Evolutionary conservation across 1,140 invertebrate species (phyloP).

Genomic region (Cylas formicarius): DNA sequence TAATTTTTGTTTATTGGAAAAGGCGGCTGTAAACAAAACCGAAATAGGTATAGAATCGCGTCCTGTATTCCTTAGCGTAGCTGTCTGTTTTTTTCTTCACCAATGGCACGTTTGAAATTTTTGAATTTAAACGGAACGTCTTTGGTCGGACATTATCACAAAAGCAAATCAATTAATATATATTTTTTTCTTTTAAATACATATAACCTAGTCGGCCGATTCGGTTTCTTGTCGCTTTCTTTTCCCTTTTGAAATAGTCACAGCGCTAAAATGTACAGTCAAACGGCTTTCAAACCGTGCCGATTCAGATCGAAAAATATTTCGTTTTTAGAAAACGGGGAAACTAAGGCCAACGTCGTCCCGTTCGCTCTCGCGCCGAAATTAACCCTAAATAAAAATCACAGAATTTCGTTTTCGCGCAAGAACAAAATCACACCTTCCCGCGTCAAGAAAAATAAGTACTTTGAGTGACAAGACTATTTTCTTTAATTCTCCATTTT

Average conservation of each 20-base stretch:
- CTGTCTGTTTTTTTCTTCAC: no score
- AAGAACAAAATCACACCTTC: neutral
- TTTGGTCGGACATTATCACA: constrained; percentile 41
- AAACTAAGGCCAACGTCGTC: neutral
- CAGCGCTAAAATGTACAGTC: constrained; percentile 39
- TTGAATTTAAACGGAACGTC: constrained; percentile 27
- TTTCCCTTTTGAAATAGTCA: constrained; percentile 30
- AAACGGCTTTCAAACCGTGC: constrained; percentile 33
- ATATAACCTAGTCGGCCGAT: constrained; percentile 38
- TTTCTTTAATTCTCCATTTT: neutral
- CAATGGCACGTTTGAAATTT: constrained; percentile 36
- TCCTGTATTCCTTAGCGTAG: no score
- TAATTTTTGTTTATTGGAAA: no score
- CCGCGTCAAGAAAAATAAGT: neutral
- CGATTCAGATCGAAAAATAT: constrained; percentile 32
- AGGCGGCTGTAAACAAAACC: constrained; percentile 18
- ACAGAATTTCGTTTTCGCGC: constrained; percentile 5
- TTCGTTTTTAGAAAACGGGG: constrained; percentile 2
- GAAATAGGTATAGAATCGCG: constrained; percentile 3
- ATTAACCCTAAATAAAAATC: constrained; percentile 14
- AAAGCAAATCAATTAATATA: constrained; percentile 32
- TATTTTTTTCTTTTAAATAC: constrained; percentile 28
- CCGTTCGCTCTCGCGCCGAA: neutral
- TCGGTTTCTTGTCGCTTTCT: constrained; percentile 28
- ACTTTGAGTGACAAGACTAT: no score